Evolutionary conservation across 2,888 invertebrate species (phyloP).

Genomic region (Timandra comae): DNA sequence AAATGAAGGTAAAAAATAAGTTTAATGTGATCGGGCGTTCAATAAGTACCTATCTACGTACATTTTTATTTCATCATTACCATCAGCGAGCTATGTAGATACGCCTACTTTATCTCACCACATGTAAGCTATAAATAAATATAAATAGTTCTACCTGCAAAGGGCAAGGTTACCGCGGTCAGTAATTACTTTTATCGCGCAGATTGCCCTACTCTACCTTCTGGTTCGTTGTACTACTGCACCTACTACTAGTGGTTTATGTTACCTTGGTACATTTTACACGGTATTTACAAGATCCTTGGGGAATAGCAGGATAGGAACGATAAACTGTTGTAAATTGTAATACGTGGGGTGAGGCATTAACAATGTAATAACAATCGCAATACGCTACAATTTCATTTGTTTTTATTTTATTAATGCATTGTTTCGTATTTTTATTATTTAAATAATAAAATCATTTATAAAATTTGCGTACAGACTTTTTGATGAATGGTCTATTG

Average conservation of each 20-base stretch:
- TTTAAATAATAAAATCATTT: too few species aligned
- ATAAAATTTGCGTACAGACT: too few species aligned
- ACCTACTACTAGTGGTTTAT: constrained; percentile 31
- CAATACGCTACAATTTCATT: background rate
- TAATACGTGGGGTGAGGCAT: too few species aligned
- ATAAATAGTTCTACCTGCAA: constrained; percentile 33
- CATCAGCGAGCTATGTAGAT: too few species aligned
- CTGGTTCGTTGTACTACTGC: constrained; percentile 11
- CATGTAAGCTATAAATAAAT: constrained; percentile 37
- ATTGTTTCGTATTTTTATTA: too few species aligned
- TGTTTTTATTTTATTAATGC: too few species aligned
- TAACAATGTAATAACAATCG: too few species aligned
- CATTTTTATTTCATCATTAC: too few species aligned
- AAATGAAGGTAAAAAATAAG: too few species aligned
- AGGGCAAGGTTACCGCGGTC: constrained; percentile 34
- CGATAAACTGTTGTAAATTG: background rate
- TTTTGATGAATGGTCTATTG: too few species aligned
- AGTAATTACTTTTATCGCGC: constrained; percentile 40
- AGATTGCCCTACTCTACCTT: constrained; percentile 13
- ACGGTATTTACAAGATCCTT: constrained; percentile 64
- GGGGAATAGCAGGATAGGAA: constrained; percentile 31
- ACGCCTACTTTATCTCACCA: constrained; percentile 31
- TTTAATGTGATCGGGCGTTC: too few species aligned
- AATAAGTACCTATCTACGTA: too few species aligned
- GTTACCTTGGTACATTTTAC: constrained; percentile 57